Percentiles rank a stretch among this genome's conserved stretches.
Evolutionary conservation across 2,113 vertebrate species (phyloP).

Genomic region (Salvelinus namaycush): DNA sequence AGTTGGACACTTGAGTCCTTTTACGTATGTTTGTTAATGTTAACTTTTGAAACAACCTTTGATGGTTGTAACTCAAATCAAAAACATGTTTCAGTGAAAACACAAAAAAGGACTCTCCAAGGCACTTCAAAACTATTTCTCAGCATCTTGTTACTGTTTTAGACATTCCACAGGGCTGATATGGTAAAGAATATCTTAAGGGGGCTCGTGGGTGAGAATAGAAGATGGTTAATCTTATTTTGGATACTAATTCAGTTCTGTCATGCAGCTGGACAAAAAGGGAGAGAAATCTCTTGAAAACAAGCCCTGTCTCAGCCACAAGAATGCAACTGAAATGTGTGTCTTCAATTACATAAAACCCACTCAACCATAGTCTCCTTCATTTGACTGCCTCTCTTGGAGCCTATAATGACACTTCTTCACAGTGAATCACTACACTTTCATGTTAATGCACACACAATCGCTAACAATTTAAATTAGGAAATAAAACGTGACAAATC

Average conservation of each 20-base stretch:
- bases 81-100: slow-evolving; percentile 39
- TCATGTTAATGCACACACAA: slow-evolving; percentile 30
- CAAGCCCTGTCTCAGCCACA: slow-evolving; percentile 50
- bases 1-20: no score
- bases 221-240: slow-evolving; percentile 42
- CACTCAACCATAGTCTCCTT: slow-evolving; percentile 47
- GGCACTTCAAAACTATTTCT: slow-evolving; percentile 22
- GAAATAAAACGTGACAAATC: slow-evolving; percentile 44
- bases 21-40: neutral
- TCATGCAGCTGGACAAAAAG: slow-evolving; percentile 46
- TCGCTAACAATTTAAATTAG: slow-evolving; percentile 34
- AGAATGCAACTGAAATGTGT: slow-evolving; percentile 54
- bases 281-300: slow-evolving; percentile 52
- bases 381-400: slow-evolving; percentile 50
- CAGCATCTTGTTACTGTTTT: slow-evolving; percentile 33
- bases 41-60: neutral
- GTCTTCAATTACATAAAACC: slow-evolving; percentile 67
- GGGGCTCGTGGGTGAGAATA: slow-evolving; percentile 37
- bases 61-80: slow-evolving; percentile 38
- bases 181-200: slow-evolving; percentile 39
- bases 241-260: slow-evolving; percentile 36
- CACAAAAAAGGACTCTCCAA: slow-evolving; percentile 35
- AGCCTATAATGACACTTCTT: slow-evolving; percentile 33
- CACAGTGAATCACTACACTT: slow-evolving; percentile 33
- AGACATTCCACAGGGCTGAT: slow-evolving; percentile 28